Conservation (phyloP, 2,113 vertebrate species). For the Acinonyx jubatus region DNA sequence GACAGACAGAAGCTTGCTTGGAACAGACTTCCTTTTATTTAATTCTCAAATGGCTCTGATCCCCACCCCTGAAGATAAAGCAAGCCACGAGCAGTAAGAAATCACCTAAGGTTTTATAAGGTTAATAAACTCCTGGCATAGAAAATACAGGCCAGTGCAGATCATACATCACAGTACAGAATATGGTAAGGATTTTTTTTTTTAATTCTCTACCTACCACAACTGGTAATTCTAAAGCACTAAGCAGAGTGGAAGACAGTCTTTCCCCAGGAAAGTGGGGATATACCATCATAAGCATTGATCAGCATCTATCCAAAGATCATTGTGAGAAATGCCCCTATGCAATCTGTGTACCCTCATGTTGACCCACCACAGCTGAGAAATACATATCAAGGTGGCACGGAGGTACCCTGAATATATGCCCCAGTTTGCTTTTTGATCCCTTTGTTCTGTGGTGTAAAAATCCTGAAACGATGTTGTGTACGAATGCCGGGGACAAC, state of each 20-base stretch:
- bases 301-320: constrained; percentile 6
- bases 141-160: neutral
- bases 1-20: neutral
- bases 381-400: neutral
- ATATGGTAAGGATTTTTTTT: neutral
- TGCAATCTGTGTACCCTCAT: neutral
- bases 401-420: neutral
- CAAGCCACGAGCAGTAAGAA: neutral
- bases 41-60: neutral
- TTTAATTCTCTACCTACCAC: neutral
- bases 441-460: neutral
- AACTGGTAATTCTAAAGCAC: constrained; percentile 25
- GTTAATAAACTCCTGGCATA: neutral
- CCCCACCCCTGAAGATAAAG: neutral
- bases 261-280: neutral
- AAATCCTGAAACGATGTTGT: neutral
- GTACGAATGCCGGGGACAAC: neutral
- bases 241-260: constrained; percentile 3
- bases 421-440: neutral
- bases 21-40: neutral
- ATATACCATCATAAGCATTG: neutral
- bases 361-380: neutral
- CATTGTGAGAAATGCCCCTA: neutral
- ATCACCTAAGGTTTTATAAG: neutral
- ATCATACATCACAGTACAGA: neutral